Conservation (phyloP, 2,113 vertebrate species). For the Nerophis ophidion region DNA sequence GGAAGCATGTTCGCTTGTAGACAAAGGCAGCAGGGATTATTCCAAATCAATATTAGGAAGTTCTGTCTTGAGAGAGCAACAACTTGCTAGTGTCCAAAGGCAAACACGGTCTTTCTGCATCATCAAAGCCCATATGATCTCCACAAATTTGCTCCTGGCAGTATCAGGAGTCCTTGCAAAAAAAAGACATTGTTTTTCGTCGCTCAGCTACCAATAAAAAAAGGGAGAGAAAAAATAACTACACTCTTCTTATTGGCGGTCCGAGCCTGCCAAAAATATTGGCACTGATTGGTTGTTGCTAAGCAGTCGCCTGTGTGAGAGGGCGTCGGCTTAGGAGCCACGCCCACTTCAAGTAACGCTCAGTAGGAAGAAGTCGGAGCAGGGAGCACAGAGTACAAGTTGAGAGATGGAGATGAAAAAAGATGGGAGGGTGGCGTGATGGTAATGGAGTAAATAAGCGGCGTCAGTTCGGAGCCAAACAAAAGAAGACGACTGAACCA, state of each 20-base stretch:
- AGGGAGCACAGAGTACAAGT: conserved; percentile 50
- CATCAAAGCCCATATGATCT: conserved; percentile 55
- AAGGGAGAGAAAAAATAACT: conserved; percentile 19
- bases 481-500: conserved; percentile 24
- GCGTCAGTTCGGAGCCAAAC: conserved; percentile 1
- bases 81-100: conserved; percentile 38
- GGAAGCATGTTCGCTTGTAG: conserved; percentile 25
- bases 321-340: conserved; percentile 44
- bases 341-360: conserved; percentile 34
- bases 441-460: conserved; percentile 18
- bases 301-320: conserved; percentile 66
- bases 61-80: conserved; percentile 16
- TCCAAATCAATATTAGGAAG: conserved; percentile 44
- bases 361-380: conserved; percentile 40
- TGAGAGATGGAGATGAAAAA: conserved; percentile 50
- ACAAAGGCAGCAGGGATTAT: conserved; percentile 21
- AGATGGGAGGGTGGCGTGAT: conserved; percentile 3
- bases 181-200: conserved; percentile 51
- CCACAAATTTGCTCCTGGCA: conserved; percentile 40
- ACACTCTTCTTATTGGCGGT: conserved; percentile 57
- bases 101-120: conserved; percentile 50
- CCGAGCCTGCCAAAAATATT: conserved; percentile 57
- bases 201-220: conserved; percentile 39
- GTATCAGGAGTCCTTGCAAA: conserved; percentile 29
- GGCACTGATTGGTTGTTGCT: conserved; percentile 73